Base-by-base conservation (phyloP, 2,113 vertebrate genomes). In the Syngnathus floridae region DNA sequence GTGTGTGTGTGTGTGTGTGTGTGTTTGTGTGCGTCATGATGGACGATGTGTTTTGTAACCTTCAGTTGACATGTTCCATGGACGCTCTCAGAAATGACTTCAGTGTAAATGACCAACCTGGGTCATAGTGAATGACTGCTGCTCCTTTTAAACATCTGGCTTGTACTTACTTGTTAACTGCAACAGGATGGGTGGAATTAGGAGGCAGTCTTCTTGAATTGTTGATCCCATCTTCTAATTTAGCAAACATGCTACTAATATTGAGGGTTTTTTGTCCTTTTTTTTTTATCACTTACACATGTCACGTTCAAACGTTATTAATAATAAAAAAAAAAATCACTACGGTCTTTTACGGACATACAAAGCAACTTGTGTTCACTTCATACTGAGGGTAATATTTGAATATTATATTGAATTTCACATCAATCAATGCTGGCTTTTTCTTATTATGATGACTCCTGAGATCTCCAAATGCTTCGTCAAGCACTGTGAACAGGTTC, bases 21-120 rank as follows among this genome's bases (percentile, higher is more conserved):
- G 58, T 17, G 10, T 5, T 4, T 5, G 10, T 13, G 19, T 36
- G 58, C 57, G 22, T 41, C 9, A 4, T 52, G 22, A 63, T 62
- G 26, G 31, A 9, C 49, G 67, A 35, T 70, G 56, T 75, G 66
- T 71, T 67, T 62, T 74, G 63, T 67, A 74, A 77, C 46, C 61
- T 75, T 37, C 59, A 79, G 64, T 68, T 21, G 60, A 66, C 62
- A 65, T 64, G 72, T 70, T 79, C 73, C 70, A 64, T 46, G 0
- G 4, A 73, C 62, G 71, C 14, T 1, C 52, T 67, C 8, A 16
- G 58, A 64, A 72, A 71, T 66, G 67, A 66, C 63, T 70, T 75
- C 31, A 75, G 72, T 58, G 45, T 38, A 83, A 26, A 81, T 69
- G 79, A 74, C 66, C 68, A 66, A 64, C 40, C 14, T 67, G 71